These are phyloP conservation scores for Epinephelus malabaricus DNA, from an alignment of 2,797 vertebrate genomes.

Conservation along the genomic window DNA sequence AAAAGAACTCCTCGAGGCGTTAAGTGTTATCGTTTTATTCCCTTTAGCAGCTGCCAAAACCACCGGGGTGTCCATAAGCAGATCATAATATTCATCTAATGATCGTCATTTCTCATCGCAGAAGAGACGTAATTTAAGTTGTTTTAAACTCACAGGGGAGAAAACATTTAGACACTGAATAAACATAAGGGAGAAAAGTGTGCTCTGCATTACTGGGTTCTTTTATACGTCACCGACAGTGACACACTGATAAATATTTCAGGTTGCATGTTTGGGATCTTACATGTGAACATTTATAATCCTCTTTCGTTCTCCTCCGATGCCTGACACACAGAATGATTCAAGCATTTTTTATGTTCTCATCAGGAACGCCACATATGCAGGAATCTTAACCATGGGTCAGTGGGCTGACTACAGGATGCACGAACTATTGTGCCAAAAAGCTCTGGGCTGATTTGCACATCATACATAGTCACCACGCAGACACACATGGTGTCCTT, in stretches of 20 bases:
- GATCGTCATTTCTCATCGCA: slow-evolving; percentile 30
- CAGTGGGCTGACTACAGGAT: slow-evolving; percentile 70
- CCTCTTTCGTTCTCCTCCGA: slow-evolving; percentile 24
- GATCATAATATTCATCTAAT: slow-evolving; percentile 57
- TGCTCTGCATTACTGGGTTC: neutral
- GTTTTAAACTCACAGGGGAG: slow-evolving; percentile 8
- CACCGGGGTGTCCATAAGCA: slow-evolving; percentile 25
- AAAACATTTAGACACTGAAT: slow-evolving; percentile 5
- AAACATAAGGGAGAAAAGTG: neutral
- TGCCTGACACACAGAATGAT: slow-evolving; percentile 22
- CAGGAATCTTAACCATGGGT: slow-evolving; percentile 65
- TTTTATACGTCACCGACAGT: neutral
- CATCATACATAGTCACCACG: slow-evolving; percentile 59
- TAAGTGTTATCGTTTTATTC: slow-evolving; percentile 42
- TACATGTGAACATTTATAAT: slow-evolving; percentile 32
- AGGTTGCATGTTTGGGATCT: slow-evolving; percentile 44
- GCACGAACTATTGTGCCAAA: slow-evolving; percentile 65
- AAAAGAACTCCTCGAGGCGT: slow-evolving; percentile 35
- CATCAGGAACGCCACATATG: slow-evolving; percentile 58
- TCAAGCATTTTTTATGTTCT: slow-evolving; percentile 44
- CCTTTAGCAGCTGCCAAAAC: slow-evolving; percentile 54
- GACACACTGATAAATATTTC: slow-evolving; percentile 51
- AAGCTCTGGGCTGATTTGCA: slow-evolving; percentile 69
- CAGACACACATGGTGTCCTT: slow-evolving; percentile 57
- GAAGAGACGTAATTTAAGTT: slow-evolving; percentile 26